Conservation (phyloP, 2,888 invertebrate species). For the Dryococelus australis region DNA sequence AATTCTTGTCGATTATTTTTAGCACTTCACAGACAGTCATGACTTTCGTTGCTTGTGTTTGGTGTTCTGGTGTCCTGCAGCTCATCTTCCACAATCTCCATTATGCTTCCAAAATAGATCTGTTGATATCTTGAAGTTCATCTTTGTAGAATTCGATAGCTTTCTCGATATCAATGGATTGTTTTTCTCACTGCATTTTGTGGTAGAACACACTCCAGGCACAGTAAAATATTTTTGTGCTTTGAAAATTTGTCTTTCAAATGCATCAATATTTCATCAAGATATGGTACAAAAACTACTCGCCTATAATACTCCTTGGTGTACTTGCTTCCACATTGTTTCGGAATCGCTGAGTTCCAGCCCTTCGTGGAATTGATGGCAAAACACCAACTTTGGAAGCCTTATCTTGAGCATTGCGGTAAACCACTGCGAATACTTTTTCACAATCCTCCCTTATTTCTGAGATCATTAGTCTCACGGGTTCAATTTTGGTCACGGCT, state of each 20-base stretch:
- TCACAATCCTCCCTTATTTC: not conserved
- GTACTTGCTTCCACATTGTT: too few relatives aligned
- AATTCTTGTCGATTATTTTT: not conserved
- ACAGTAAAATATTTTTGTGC: not conserved
- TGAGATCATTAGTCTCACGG: not conserved
- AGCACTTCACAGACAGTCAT: slow-evolving; percentile 1
- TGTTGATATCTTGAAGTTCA: not conserved
- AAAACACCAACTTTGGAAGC: not conserved
- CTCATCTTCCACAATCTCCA: too few relatives aligned
- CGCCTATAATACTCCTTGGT: not conserved
- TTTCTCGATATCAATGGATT: not conserved
- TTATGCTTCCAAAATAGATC: not conserved
- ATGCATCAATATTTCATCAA: not conserved
- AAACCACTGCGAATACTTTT: not conserved
- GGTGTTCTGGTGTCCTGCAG: not conserved
- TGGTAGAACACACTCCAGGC: slow-evolving; percentile 4
- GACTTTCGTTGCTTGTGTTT: not conserved
- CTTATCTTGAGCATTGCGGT: not conserved
- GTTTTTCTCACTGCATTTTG: not conserved
- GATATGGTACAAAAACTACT: not conserved
- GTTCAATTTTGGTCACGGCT: not conserved
- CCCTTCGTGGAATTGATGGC: not conserved
- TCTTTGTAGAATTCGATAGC: not conserved
- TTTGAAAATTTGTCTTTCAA: too few relatives aligned
- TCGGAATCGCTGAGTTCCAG: not conserved